Percentiles rank a stretch among this genome's conserved stretches.
These are phyloP conservation scores for Zosterops pallidus DNA, from an alignment of 2,113 vertebrate species.

Conservation along the genomic window DNA sequence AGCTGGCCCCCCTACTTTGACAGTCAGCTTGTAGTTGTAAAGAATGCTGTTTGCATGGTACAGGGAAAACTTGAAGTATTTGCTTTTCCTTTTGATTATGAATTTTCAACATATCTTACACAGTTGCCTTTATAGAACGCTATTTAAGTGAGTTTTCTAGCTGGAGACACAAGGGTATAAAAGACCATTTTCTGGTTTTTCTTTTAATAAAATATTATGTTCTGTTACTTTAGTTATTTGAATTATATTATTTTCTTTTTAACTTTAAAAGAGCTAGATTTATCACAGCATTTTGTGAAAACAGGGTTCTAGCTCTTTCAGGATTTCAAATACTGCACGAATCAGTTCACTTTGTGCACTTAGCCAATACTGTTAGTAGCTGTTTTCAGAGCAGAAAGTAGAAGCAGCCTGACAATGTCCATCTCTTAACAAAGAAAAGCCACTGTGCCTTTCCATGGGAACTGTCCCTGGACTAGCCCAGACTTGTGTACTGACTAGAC, in stretches of 20 bases:
- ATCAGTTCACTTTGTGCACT: constrained; percentile 10
- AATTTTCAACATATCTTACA: not conserved
- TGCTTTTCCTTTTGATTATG: not conserved
- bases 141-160: not conserved
- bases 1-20: not conserved
- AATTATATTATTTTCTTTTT: not conserved
- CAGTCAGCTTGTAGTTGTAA: not conserved
- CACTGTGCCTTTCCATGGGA: not conserved
- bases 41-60: not conserved
- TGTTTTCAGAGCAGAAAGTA: constrained; percentile 17
- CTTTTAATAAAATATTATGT: not conserved
- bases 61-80: not conserved
- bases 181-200: not conserved
- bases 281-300: constrained; percentile 29
- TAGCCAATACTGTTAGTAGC: not conserved
- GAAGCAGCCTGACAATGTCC: not conserved
- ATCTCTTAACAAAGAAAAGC: not conserved
- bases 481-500: not conserved
- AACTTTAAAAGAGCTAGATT: constrained; percentile 23
- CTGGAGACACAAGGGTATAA: not conserved
- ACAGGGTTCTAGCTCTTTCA: constrained; percentile 13
- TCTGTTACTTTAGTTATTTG: constrained; percentile 26
- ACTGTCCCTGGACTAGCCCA: not conserved
- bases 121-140: not conserved
- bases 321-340: not conserved